Conservation (phyloP, 2,113 vertebrate species). For the Anoura caudifer region DNA sequence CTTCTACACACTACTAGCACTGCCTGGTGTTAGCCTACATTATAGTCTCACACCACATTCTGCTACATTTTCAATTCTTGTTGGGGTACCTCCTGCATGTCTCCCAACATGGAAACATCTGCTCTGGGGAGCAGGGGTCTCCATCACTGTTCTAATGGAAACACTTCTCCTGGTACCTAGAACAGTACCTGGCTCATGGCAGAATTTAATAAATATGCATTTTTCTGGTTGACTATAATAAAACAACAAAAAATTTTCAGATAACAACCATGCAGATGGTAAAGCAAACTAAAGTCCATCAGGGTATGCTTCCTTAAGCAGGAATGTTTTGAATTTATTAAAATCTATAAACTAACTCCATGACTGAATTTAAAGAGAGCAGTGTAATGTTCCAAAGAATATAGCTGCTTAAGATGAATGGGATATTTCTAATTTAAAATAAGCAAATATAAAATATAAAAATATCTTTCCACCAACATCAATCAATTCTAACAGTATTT, state of each 20-base stretch:
- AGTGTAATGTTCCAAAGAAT: neutral
- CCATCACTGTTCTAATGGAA: neutral
- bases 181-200: neutral
- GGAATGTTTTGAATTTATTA: neutral
- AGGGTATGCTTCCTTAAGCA: neutral
- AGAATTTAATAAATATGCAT: neutral
- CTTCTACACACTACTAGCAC: neutral
- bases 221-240: neutral
- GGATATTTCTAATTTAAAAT: neutral
- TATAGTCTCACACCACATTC: too few relatives aligned
- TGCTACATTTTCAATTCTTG: neutral
- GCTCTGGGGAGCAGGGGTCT: neutral
- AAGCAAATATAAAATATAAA: neutral
- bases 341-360: neutral
- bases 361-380: neutral
- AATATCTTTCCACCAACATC: neutral
- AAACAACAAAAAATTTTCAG: neutral
- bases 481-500: neutral
- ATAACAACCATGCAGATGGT: neutral
- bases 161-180: neutral
- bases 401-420: neutral
- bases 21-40: too few relatives aligned
- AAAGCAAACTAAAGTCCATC: neutral
- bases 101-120: neutral
- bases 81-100: neutral